phyloP scores from a whole-genome alignment of 2,797 vertebrate species.

The Crocidura indochinensis region DNA sequence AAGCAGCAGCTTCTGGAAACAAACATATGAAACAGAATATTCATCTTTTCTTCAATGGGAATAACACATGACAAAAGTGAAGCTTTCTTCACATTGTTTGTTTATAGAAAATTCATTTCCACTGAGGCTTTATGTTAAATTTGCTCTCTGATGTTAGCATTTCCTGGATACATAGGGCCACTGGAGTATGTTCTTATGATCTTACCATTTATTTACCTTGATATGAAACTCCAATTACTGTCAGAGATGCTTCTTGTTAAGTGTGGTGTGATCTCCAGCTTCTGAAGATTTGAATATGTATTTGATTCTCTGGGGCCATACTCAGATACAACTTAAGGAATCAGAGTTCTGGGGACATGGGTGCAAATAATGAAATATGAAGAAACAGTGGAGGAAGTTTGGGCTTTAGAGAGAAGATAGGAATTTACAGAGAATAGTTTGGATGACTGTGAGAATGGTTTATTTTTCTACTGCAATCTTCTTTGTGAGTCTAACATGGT shows the following conservation, averaged over 20 bases:
- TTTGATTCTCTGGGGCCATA: constrained; percentile 90
- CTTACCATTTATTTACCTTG: constrained; percentile 92
- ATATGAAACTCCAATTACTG: constrained; percentile 91
- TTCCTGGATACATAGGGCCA: constrained; percentile 89
- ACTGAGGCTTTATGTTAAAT: constrained; percentile 90
- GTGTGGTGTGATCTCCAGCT: constrained; percentile 88
- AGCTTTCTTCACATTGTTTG: constrained; percentile 90
- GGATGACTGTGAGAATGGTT: constrained; percentile 25
- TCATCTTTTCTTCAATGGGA: constrained; percentile 91
- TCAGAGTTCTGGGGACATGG: constrained; percentile 83
- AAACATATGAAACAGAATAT: constrained; percentile 91
- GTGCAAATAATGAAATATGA: constrained; percentile 90
- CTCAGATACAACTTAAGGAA: constrained; percentile 86
- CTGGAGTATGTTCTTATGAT: constrained; percentile 91
- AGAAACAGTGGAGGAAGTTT: constrained; percentile 82
- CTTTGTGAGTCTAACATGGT: background rate
- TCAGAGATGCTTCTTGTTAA: constrained; percentile 91
- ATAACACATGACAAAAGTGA: constrained; percentile 92
- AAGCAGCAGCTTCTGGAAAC: constrained; percentile 87
- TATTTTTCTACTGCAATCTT: constrained; percentile 54
- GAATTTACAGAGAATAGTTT: constrained; percentile 77
- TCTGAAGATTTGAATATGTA: constrained; percentile 90
- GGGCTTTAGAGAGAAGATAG: constrained; percentile 82
- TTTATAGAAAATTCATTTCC: constrained; percentile 91
- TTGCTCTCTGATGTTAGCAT: constrained; percentile 90